Conservation (phyloP, 1,140 invertebrate genomes). For the Neelides sp. region DNA sequence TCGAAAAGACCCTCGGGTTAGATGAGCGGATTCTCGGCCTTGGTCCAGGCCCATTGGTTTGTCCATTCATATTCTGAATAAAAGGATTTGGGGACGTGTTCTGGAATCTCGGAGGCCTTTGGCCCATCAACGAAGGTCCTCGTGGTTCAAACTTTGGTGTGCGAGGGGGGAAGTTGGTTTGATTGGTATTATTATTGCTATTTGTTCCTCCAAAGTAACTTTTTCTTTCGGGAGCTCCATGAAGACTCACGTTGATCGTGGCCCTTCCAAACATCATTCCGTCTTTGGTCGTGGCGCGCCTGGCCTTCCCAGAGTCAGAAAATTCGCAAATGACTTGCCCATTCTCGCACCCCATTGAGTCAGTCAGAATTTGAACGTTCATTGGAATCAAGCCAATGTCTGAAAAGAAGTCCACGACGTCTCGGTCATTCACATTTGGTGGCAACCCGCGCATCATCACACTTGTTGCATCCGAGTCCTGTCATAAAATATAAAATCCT, state of each 20-base stretch:
- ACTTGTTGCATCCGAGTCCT: constrained; percentile 31
- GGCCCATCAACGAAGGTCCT: constrained; percentile 2
- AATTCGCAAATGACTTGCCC: constrained; percentile 83
- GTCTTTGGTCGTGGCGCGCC: constrained; percentile 55
- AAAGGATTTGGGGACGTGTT: constrained; percentile 1
- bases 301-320: constrained; percentile 50
- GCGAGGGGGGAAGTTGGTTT: no score
- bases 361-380: constrained; percentile 63
- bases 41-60: background rate
- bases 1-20: no score
- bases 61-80: background rate
- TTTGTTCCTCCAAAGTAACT: background rate
- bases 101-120: constrained; percentile 11
- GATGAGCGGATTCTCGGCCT: no score
- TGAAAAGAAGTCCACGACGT: constrained; percentile 65
- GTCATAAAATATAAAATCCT: constrained; percentile 1
- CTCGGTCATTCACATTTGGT: constrained; percentile 54
- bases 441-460: constrained; percentile 63
- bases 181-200: no score
- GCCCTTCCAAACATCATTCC: constrained; percentile 37
- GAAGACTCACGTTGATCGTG: constrained; percentile 13
- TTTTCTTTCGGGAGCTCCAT: background rate
- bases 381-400: constrained; percentile 59
- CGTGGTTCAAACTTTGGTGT: constrained; percentile 4
- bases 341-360: constrained; percentile 50